phyloP scores from a whole-genome alignment of 1,140 invertebrate genomes.

The Conopomorpha cramerella region DNA sequence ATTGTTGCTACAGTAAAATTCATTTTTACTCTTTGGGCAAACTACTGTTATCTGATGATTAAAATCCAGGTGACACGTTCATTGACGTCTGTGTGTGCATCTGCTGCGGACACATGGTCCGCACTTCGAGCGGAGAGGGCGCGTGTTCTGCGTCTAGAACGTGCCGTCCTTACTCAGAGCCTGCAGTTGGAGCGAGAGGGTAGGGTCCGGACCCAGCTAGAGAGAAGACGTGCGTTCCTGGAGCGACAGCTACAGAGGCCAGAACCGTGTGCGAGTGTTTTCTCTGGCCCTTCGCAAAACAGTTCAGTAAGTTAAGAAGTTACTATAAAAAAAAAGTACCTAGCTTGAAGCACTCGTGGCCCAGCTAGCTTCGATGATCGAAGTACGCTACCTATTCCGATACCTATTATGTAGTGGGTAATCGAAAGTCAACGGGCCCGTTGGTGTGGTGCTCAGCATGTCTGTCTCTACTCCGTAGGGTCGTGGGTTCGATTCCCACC shows the following conservation, averaged over 20 bases:
- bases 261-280: conserved; percentile 4
- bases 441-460: no score
- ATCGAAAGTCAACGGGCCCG: no score
- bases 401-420: no score
- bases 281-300: no score
- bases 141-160: conserved; percentile 33
- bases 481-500: no score
- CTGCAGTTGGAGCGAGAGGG: conserved; percentile 36
- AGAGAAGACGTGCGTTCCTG: conserved; percentile 29
- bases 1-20: background rate
- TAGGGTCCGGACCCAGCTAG: conserved; percentile 37
- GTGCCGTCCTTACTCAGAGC: conserved; percentile 31
- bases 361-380: no score
- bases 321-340: no score
- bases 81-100: conserved; percentile 27
- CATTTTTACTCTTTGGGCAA: background rate
- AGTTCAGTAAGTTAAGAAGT: no score
- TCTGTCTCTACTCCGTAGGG: no score
- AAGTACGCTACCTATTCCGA: no score
- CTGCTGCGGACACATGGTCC: conserved; percentile 32
- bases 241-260: conserved; percentile 23
- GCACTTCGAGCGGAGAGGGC: conserved; percentile 31
- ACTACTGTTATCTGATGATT: background rate
- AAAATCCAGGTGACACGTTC: conserved; percentile 27
- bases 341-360: no score